phyloP scores from a whole-genome alignment of 2,797 vertebrate species.

The Mycteria americana region DNA sequence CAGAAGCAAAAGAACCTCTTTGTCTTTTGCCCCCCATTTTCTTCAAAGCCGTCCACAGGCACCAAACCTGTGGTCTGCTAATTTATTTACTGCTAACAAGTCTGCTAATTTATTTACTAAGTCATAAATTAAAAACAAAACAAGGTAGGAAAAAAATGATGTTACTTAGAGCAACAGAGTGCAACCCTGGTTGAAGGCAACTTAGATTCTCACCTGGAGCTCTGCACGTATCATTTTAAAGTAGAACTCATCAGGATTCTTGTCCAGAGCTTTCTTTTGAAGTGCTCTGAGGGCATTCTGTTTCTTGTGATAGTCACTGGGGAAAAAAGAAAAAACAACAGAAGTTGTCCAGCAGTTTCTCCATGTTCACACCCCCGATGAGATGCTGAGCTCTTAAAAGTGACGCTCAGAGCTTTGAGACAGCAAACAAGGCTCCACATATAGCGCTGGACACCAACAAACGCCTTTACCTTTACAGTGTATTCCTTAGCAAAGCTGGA shows the following conservation, averaged over 20 bases:
- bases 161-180: background rate
- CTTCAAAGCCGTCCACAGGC: background rate
- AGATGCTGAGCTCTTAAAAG: no score
- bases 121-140: background rate
- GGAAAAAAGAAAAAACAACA: background rate
- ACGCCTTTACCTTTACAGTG: accelerated
- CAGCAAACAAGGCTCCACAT: background rate
- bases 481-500: background rate
- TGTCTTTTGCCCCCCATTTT: background rate
- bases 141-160: accelerated
- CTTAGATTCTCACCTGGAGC: conserved; percentile 79
- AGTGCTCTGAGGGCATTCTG: conserved; percentile 87
- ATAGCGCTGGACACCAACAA: background rate
- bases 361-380: accelerated
- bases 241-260: conserved; percentile 98
- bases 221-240: conserved; percentile 88
- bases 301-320: conserved; percentile 93
- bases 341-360: background rate
- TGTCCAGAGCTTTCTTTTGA: conserved; percentile 91
- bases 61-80: background rate
- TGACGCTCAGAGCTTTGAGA: accelerated
- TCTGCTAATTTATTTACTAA: background rate
- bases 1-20: background rate
- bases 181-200: background rate
- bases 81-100: background rate